Conservation (phyloP, 2,797 vertebrate species). For the Liasis olivaceus region DNA sequence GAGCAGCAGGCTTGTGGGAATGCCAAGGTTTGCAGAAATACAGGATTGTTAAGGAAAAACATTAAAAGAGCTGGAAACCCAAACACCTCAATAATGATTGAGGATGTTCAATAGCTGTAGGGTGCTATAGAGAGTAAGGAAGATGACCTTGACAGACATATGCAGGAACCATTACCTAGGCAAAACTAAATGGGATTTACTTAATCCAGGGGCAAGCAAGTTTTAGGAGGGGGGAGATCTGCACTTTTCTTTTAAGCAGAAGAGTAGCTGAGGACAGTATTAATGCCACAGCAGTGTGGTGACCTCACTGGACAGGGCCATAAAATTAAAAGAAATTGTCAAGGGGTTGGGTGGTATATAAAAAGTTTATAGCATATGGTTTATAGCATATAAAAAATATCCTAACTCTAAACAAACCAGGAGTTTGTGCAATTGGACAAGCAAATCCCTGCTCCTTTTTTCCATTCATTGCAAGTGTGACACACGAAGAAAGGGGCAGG, state of each 20-base stretch:
- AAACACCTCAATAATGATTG: neutral
- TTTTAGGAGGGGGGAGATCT: neutral
- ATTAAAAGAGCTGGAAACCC: neutral
- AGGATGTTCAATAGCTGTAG: neutral
- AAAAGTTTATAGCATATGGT: too few relatives aligned
- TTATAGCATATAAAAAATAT: too few relatives aligned
- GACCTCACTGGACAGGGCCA: neutral
- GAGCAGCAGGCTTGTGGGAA: neutral
- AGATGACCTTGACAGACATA: neutral
- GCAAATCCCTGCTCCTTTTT: neutral
- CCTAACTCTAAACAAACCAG: neutral
- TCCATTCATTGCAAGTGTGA: neutral
- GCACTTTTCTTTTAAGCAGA: neutral
- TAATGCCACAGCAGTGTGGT: neutral
- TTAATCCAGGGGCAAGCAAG: neutral
- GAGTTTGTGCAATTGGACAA: neutral
- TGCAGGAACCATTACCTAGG: neutral
- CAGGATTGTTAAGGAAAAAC: neutral
- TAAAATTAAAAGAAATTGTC: neutral
- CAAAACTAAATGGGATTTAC: neutral
- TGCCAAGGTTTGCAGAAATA: neutral
- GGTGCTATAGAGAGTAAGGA: neutral
- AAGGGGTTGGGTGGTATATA: neutral
- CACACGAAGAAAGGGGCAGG: neutral
- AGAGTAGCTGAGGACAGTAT: neutral